Percentiles rank a stretch among this genome's conserved stretches.
Conservation (phyloP, 2,113 vertebrate genomes). For the Panthera leo region DNA sequence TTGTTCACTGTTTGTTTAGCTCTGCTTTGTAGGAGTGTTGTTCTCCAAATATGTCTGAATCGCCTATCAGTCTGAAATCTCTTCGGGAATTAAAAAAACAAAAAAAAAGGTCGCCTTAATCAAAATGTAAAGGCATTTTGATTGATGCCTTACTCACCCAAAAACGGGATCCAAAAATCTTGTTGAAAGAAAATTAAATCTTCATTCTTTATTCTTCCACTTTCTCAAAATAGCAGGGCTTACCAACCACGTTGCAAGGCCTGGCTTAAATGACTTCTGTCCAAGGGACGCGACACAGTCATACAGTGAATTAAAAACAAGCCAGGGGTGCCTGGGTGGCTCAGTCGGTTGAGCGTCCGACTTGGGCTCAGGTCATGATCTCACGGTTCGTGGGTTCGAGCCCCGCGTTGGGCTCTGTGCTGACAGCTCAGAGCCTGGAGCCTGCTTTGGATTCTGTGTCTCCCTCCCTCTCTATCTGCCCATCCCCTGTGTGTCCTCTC, state of each 20-base stretch:
- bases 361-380: no score
- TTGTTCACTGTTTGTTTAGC: neutral
- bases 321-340: neutral
- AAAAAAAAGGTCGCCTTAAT: neutral
- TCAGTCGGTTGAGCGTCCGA: no score
- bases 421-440: no score
- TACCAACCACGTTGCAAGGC: neutral
- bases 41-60: slow-evolving; percentile 2
- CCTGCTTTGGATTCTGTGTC: no score
- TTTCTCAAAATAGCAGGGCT: slow-evolving; percentile 27
- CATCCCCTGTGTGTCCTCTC: no score
- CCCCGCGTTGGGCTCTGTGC: no score
- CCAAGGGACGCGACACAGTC: neutral
- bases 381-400: no score
- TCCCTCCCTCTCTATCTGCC: no score
- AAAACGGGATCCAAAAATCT: neutral
- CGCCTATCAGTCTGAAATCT: neutral
- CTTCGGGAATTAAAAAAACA: neutral
- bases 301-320: neutral
- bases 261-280: neutral
- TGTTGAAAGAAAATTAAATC: slow-evolving; percentile 28
- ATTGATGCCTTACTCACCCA: neutral
- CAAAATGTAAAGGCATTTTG: slow-evolving; percentile 23
- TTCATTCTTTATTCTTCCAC: neutral
- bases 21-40: neutral